Evolutionary conservation across 35 echinoderm and acorn worm species (phyloP).

Genomic region (Apostichopus japonicus): DNA sequence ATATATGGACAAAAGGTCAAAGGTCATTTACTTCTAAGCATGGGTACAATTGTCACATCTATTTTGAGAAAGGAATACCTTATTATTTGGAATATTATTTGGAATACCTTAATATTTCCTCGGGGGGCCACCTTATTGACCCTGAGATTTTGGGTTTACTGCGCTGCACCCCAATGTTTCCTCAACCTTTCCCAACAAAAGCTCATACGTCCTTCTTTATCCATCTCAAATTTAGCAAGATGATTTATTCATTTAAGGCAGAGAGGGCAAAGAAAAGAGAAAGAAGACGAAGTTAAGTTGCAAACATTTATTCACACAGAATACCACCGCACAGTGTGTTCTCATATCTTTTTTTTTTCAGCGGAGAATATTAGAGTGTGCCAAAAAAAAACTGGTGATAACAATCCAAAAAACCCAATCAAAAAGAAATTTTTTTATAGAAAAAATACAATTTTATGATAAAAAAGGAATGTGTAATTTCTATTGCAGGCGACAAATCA

Average conservation of each 20-base stretch:
- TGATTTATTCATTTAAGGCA: not conserved
- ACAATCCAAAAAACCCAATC: constrained; percentile 63
- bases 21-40: no score
- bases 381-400: constrained; percentile 55
- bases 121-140: no score
- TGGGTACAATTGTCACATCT: no score
- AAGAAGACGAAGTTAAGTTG: constrained; percentile 36
- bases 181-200: no score
- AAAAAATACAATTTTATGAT: constrained; percentile 72
- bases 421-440: constrained; percentile 58
- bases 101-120: no score
- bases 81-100: no score
- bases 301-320: constrained; percentile 70
- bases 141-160: no score
- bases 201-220: no score
- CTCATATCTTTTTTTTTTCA: constrained; percentile 51
- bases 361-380: constrained; percentile 65
- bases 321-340: constrained; percentile 67
- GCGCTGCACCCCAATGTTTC: no score
- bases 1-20: no score
- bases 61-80: no score
- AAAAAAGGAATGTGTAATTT: constrained; percentile 65
- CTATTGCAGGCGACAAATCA: constrained; percentile 66
- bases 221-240: no score
- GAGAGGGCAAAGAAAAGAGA: not conserved